Conservation (phyloP, 2,888 invertebrate species). For the Nemotelus pantherinus region DNA sequence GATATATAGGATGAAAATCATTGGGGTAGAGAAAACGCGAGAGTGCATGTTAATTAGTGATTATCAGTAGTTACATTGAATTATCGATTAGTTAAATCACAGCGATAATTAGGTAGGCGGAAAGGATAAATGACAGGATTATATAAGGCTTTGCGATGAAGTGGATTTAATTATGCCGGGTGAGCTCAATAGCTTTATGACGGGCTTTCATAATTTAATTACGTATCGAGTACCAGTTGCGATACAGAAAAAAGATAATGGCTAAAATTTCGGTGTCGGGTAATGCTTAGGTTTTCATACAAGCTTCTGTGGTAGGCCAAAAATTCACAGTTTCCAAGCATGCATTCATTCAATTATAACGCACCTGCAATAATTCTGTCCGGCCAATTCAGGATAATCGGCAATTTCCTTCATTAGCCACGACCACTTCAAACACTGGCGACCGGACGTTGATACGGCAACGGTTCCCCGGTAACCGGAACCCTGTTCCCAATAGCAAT, state of each 20-base stretch:
- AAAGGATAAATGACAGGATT: constrained; percentile 9
- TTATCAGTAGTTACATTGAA: constrained; percentile 1
- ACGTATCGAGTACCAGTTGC: too few relatives aligned
- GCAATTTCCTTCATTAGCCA: constrained; percentile 80
- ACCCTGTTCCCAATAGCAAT: constrained; percentile 90
- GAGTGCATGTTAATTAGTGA: constrained; percentile 22
- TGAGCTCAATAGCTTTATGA: too few relatives aligned
- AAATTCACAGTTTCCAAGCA: too few relatives aligned
- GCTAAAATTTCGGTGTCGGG: too few relatives aligned
- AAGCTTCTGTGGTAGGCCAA: too few relatives aligned
- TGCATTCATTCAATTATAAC: neutral
- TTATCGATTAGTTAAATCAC: constrained; percentile 14
- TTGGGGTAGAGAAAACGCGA: neutral
- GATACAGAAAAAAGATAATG: too few relatives aligned
- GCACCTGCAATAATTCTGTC: constrained; percentile 80
- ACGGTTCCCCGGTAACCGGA: constrained; percentile 84
- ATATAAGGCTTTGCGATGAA: neutral
- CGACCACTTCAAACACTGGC: constrained; percentile 86
- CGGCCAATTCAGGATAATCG: constrained; percentile 85
- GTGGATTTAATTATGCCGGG: too few relatives aligned
- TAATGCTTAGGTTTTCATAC: too few relatives aligned
- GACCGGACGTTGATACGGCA: constrained; percentile 76
- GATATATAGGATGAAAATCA: too few relatives aligned
- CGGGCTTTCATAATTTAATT: too few relatives aligned
- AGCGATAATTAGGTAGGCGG: constrained; percentile 12